A percentile compares a stretch with the other conserved stretches of the same genome.
Conservation (phyloP, 2,113 vertebrate species). For the Phalacrocorax carbo region DNA sequence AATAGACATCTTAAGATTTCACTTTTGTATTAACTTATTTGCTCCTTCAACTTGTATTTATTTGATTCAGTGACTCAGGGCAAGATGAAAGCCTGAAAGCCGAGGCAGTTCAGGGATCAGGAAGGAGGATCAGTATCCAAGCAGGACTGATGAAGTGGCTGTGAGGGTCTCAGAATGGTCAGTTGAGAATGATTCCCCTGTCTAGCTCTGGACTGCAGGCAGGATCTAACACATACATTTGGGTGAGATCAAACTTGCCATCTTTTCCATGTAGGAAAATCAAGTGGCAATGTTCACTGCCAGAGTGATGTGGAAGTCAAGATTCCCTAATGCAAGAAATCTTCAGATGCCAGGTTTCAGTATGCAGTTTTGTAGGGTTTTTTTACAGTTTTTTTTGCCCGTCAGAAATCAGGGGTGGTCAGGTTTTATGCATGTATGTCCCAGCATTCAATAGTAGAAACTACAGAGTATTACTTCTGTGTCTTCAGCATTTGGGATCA, state of each 20-base stretch:
- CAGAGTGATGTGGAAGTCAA: not conserved
- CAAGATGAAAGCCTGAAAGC: not conserved
- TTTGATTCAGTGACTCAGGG: not conserved
- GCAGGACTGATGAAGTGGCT: not conserved
- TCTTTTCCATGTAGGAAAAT: not conserved
- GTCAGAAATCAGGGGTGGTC: not conserved
- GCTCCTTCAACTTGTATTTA: not conserved
- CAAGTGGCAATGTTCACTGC: not conserved
- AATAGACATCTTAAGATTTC: not conserved
- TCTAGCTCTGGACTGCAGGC: not conserved
- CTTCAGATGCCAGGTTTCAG: not conserved
- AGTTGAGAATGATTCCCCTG: not conserved
- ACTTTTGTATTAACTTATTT: not conserved
- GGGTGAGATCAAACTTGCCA: not conserved
- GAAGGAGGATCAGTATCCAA: not conserved
- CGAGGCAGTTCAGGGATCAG: not conserved
- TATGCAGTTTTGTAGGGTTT: not conserved
- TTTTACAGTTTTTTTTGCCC: not conserved
- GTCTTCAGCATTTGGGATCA: not conserved
- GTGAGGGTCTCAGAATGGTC: not conserved
- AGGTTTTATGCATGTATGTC: not conserved
- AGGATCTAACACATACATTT: not conserved
- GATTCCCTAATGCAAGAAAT: not conserved
- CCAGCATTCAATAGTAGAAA: not conserved
- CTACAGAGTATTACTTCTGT: not conserved